phyloP scores from a whole-genome alignment of 1,140 invertebrate genomes.

The Nylanderia fulva region DNA sequence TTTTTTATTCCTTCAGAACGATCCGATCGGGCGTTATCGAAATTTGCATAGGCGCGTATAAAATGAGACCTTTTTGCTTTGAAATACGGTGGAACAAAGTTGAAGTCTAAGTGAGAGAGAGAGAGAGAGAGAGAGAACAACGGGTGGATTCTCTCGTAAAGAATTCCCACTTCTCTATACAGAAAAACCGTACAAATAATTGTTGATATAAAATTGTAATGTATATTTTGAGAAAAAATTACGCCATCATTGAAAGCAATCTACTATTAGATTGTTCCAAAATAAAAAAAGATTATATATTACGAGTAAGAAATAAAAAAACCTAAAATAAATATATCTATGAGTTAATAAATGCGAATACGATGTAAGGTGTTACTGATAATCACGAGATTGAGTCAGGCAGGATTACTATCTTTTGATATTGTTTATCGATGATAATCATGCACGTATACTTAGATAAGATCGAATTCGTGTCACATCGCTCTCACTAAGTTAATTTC shows the following conservation, averaged over 20 bases:
- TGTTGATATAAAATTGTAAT: conserved; percentile 13
- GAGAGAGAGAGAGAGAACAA: too few species aligned
- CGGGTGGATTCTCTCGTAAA: conserved; percentile 7
- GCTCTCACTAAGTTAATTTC: background rate
- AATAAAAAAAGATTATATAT: too few species aligned
- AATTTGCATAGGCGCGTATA: conserved; percentile 50
- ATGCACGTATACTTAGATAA: background rate
- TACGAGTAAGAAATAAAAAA: background rate
- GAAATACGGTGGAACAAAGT: conserved; percentile 43
- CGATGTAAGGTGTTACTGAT: background rate
- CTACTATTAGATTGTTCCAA: background rate
- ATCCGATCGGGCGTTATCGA: conserved; percentile 31
- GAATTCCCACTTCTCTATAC: conserved; percentile 9
- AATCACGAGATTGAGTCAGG: background rate
- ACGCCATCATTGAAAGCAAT: background rate
- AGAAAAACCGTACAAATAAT: conserved; percentile 5
- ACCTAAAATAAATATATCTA: too few species aligned
- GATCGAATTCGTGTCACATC: background rate
- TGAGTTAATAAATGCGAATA: background rate
- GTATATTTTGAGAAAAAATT: background rate
- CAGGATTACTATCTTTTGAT: background rate
- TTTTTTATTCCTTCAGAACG: conserved; percentile 9
- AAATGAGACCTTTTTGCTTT: conserved; percentile 45
- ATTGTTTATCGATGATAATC: conserved; percentile 9
- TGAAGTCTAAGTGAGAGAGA: background rate